Evolutionary conservation across 2,888 invertebrate species (phyloP).

Genomic region (Campoplex capitator): DNA sequence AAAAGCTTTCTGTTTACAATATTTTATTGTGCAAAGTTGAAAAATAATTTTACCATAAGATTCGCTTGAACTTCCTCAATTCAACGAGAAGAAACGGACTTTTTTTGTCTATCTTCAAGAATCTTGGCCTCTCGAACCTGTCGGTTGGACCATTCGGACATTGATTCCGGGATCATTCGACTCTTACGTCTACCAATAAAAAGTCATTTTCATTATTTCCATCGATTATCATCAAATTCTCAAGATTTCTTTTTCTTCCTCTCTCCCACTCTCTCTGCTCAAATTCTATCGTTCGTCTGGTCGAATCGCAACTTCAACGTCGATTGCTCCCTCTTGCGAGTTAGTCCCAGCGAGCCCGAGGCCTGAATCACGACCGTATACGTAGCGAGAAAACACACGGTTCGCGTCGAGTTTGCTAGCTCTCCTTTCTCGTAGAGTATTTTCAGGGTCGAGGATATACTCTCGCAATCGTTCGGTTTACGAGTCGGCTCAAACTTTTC

Average conservation of each 20-base stretch:
- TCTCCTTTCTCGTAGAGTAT: slow-evolving; percentile 32
- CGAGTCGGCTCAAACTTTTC: slow-evolving; percentile 67
- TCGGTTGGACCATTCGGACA: neutral
- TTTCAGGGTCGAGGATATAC: slow-evolving; percentile 57
- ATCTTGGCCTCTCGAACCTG: neutral
- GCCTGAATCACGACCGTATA: neutral
- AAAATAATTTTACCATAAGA: no score
- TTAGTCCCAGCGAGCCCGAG: neutral
- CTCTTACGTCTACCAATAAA: neutral
- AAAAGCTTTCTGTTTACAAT: no score
- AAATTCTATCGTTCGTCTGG: neutral
- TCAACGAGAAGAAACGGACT: neutral
- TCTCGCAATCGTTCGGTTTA: slow-evolving; percentile 20
- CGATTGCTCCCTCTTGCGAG: slow-evolving; percentile 14
- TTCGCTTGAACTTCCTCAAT: neutral
- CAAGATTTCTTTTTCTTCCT: neutral
- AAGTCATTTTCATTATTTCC: neutral
- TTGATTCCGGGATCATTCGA: neutral
- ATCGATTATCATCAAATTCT: neutral
- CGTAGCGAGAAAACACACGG: neutral
- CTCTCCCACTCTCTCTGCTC: neutral
- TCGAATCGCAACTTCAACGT: neutral
- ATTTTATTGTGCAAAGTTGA: no score
- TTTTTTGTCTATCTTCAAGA: neutral
- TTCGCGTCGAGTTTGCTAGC: neutral